Base-by-base conservation (phyloP, 2,797 vertebrate genomes). In the Octomys mimax region DNA sequence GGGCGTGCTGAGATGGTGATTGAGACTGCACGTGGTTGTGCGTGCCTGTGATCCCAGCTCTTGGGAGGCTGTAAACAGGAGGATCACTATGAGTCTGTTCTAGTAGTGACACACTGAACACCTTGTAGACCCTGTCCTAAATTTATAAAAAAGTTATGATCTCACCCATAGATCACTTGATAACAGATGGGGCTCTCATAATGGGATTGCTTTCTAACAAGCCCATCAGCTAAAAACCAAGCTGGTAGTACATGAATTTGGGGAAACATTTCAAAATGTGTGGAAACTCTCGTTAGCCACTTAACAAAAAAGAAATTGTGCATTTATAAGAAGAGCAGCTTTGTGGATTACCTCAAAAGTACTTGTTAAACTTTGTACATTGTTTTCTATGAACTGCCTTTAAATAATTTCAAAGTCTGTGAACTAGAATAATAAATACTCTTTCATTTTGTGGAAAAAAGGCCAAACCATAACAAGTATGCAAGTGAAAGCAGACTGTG, bases 371-470 rank as follows among this genome's bases (percentile, higher is more conserved):
- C 84, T n/a, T 33, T 75, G 9, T 14, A 66, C 14, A 6, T 86
- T 82, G 81, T 11, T 96, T 95, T 96, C 90, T 6, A 78, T 46
- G 61, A 94, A 78, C 49, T 91, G 6, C 31, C 79, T 89, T 93
- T 89, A 91, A 94, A 54, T 83, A 73, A 89, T 78, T 88, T 82
- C 83, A 96, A 88, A 93, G 52, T 86, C 66, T 91, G 33, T 52
- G 11, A 94, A 73, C 5, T 70, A 18, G 31, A 89, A 86, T 94
- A 83, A 46, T 52, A 92, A 85, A 86, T 73, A 80, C 57, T 70
- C 33, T 70, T 36, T 82, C 83, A 39, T 90, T 85, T 95, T 88
- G n/a, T 87, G 71, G 71, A 75, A 42, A 68, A 68, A 75, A 46
- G 31, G 21, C 26, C 28, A 77, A 77, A 77, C 46, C 26, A 31